These are phyloP conservation scores for Catocala sponsa DNA, from an alignment of 2,888 invertebrate genomes.

Conservation along the genomic window DNA sequence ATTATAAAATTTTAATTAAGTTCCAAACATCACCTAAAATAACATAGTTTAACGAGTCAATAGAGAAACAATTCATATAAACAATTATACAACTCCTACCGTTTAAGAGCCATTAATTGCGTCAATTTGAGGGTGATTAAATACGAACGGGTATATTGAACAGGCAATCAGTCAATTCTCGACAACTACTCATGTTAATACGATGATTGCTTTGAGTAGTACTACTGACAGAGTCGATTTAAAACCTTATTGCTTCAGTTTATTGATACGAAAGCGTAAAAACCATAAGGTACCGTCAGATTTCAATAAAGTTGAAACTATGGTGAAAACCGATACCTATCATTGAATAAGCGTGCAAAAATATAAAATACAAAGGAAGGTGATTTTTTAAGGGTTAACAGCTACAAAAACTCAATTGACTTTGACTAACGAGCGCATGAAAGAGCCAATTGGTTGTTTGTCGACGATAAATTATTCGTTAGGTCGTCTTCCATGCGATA, in stretches of 20 bases:
- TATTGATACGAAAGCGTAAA: conserved; percentile 33
- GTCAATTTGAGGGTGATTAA: conserved; percentile 71
- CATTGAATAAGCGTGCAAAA: too few relatives aligned
- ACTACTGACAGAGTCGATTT: conserved; percentile 47
- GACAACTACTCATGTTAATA: conserved; percentile 70
- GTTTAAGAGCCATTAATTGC: conserved; percentile 67
- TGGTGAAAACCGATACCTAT: too few relatives aligned
- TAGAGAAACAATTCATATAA: conserved; percentile 53
- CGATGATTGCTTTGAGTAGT: conserved; percentile 65
- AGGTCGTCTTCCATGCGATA: not conserved
- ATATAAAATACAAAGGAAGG: too few relatives aligned
- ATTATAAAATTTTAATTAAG: conserved; percentile 38
- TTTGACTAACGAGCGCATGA: not conserved
- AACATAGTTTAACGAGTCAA: conserved; percentile 31
- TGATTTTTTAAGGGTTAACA: not conserved
- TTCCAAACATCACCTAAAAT: conserved; percentile 43
- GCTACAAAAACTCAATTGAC: conserved; percentile 2
- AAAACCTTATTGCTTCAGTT: conserved; percentile 45
- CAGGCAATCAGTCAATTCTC: conserved; percentile 73
- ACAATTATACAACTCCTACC: conserved; percentile 54
- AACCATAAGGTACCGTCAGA: not conserved
- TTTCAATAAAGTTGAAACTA: too few relatives aligned
- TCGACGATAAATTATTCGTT: not conserved
- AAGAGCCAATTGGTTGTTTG: not conserved
- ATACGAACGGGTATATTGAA: conserved; percentile 66